Evolutionary conservation across 2,888 invertebrate genomes (phyloP), one percentile per base, ranked within the genome.

Genomic region (Pyrrhia umbra): DNA sequence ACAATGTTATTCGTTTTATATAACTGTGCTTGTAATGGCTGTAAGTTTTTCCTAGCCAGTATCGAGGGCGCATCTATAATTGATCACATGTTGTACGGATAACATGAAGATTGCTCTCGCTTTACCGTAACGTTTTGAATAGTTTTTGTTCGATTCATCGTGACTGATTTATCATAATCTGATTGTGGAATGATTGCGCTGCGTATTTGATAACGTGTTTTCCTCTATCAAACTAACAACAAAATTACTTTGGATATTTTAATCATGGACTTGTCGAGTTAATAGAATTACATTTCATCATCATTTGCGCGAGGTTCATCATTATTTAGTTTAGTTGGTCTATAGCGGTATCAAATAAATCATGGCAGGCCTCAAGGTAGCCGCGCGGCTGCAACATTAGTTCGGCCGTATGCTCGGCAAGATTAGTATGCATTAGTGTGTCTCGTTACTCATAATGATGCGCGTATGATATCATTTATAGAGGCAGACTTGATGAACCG

Each of bases 11-110:
- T 81, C 87, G 88, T 90, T 92, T 93, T 92, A 90, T 89, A 90
- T 94, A 94, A 94, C 94, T 94, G 94, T 93, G 89, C 79, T 88
- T 94, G 88, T 93, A 93, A 94, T 93, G 88, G 92, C 66, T 85
- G 72, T 88, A 46, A 84, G 90, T 93, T 94, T 94, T 94, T 93
- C 88, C 80, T 71, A 67, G 47, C 34, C 61, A 56, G 85, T 86
- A 91, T 88, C 81, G 86, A 85, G 90, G 88, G 83, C 86, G 86
- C 83, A 82, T 88, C 89, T 92, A 92, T 93, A 92, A 93, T 90
- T 90, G 90, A 91, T 88, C 84, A 83, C 84, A 85, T 86, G 83
- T 76, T 84, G 77, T 67, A 75, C 70, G 79, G 77, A 78, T 81
- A 51, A 81, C 75, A 81, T 77, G 81, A 82, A 85, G 84, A 79